Evolutionary conservation across 2,888 invertebrate species (phyloP).

Genomic region (Ochropleura leucogaster): DNA sequence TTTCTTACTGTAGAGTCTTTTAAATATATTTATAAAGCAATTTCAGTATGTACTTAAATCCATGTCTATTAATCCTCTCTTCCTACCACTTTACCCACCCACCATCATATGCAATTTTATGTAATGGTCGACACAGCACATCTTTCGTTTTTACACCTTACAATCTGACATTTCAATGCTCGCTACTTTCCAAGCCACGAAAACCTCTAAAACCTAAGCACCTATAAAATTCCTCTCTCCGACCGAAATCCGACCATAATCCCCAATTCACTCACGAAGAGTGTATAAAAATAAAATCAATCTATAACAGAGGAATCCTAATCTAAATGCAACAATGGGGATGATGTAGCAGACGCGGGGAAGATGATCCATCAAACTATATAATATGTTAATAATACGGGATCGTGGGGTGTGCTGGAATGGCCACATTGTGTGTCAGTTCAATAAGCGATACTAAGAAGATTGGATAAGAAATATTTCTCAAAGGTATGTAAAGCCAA

Average conservation of each 20-base stretch:
- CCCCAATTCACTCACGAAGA: slow-evolving; percentile 54
- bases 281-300: slow-evolving; percentile 78
- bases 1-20: too few relatives aligned
- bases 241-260: slow-evolving; percentile 24
- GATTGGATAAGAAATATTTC: too few relatives aligned
- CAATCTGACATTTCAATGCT: background rate
- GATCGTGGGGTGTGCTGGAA: slow-evolving; percentile 40
- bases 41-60: too few relatives aligned
- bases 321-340: slow-evolving; percentile 70
- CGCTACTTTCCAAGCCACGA: background rate
- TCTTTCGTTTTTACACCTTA: background rate
- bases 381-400: slow-evolving; percentile 77
- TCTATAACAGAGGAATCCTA: slow-evolving; percentile 76
- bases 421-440: slow-evolving; percentile 17
- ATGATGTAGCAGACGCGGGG: slow-evolving; percentile 64
- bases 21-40: too few relatives aligned
- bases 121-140: background rate
- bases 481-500: too few relatives aligned
- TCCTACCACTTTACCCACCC: too few relatives aligned
- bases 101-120: too few relatives aligned
- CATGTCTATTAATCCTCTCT: too few relatives aligned
- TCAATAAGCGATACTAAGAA: background rate
- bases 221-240: slow-evolving; percentile 29
- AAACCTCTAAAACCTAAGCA: slow-evolving; percentile 10
- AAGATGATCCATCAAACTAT: slow-evolving; percentile 77